A percentile compares a stretch with the other conserved stretches of the same genome.
phyloP scores from a whole-genome alignment of 2,797 vertebrate species.

The Ataeniobius toweri region DNA sequence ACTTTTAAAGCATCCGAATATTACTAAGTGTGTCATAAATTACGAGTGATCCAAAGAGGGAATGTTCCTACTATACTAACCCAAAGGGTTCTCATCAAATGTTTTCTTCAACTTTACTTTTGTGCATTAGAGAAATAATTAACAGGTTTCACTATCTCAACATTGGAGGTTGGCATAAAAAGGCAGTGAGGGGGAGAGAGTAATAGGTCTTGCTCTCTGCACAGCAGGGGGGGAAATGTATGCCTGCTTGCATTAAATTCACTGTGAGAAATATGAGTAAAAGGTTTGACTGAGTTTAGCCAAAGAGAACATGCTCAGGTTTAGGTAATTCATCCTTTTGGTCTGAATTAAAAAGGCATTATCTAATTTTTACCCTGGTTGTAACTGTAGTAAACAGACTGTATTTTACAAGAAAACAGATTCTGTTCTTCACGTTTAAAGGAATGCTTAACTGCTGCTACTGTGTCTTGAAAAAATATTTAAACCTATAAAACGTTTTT shows the following conservation, averaged over 20 bases:
- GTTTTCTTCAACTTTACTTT: constrained; percentile 12
- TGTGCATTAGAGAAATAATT: constrained; percentile 39
- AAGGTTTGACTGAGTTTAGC: constrained; percentile 25
- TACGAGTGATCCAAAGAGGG: background rate
- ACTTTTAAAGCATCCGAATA: constrained; percentile 5
- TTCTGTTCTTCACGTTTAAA: too few relatives aligned
- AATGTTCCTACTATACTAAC: constrained; percentile 37
- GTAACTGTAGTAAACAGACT: background rate
- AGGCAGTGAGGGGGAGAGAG: constrained; percentile 13
- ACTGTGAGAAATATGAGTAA: constrained; percentile 34
- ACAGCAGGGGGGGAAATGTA: constrained; percentile 57
- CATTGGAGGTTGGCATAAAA: constrained; percentile 31
- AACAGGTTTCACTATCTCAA: constrained; percentile 58
- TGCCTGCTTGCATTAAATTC: constrained; percentile 51
- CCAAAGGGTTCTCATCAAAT: constrained; percentile 56
- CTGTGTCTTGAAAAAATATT: background rate
- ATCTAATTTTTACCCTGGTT: background rate
- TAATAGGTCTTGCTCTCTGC: constrained; percentile 43
- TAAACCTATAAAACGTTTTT: background rate
- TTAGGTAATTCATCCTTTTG: constrained; percentile 12
- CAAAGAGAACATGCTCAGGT: constrained; percentile 16
- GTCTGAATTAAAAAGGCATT: background rate
- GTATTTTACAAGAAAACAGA: background rate
- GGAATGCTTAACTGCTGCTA: too few relatives aligned
- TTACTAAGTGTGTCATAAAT: background rate